Percentiles rank a stretch among this genome's conserved stretches.
phyloP scores from a whole-genome alignment of 2,113 vertebrate genomes.

The Lanius ludovicianus region DNA sequence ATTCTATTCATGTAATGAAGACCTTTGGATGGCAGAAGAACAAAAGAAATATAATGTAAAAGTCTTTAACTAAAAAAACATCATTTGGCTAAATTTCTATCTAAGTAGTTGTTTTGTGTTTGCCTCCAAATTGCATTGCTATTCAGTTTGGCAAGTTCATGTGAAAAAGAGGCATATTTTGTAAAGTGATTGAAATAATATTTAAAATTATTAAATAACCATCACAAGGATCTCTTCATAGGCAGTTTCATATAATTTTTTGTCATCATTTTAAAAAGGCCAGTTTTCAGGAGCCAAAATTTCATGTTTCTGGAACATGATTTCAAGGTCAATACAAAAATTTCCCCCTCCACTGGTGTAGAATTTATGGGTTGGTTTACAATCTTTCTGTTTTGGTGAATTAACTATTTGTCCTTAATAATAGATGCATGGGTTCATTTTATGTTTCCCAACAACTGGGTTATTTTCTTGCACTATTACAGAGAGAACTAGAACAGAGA shows the following conservation, averaged over 20 bases:
- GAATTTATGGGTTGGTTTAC: background rate
- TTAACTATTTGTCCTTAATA: background rate
- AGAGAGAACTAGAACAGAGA: background rate
- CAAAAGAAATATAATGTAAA: background rate
- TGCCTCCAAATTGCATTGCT: background rate
- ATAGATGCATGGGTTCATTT: background rate
- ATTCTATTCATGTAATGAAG: background rate
- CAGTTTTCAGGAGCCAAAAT: background rate
- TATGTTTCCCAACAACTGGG: background rate
- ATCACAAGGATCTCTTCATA: background rate
- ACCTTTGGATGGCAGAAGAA: background rate
- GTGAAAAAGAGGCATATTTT: background rate
- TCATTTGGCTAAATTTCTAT: background rate
- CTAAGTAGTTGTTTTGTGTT: background rate
- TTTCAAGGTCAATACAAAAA: background rate
- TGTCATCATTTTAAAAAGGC: background rate
- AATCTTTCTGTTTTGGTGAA: background rate
- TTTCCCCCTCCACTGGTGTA: rapidly evolving
- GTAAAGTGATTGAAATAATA: background rate
- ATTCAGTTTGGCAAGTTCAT: background rate
- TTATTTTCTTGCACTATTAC: background rate
- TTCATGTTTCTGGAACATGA: background rate
- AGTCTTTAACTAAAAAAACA: background rate
- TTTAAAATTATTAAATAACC: background rate
- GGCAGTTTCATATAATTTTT: background rate